Conservation (phyloP, 2,888 invertebrate genomes). For the Craniophora ligustri region DNA sequence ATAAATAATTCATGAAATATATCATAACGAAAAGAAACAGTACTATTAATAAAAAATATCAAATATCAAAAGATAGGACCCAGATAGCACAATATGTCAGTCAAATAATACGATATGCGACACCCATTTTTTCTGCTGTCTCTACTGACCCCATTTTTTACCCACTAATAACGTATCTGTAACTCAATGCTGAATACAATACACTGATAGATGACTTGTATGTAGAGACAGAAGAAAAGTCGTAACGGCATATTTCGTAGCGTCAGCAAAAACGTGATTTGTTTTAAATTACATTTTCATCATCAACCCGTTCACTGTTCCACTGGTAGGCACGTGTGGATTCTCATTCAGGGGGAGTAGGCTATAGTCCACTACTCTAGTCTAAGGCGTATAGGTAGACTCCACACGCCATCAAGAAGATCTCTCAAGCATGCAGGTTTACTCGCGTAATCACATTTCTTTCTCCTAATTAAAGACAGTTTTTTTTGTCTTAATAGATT, state of each 20-base stretch:
- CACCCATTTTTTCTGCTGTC: slow-evolving; percentile 19
- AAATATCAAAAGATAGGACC: slow-evolving; percentile 13
- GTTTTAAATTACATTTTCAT: neutral
- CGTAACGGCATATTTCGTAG: neutral
- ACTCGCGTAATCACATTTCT: no score
- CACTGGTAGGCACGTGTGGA: no score
- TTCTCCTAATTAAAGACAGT: no score
- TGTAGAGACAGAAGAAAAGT: neutral
- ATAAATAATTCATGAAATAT: no score
- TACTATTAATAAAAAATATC: slow-evolving; percentile 12
- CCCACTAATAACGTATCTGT: slow-evolving; percentile 26
- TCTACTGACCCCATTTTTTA: slow-evolving; percentile 26
- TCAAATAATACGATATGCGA: slow-evolving; percentile 21
- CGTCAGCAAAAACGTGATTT: neutral
- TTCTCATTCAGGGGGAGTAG: no score
- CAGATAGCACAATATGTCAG: slow-evolving; percentile 3
- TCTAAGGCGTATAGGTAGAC: no score
- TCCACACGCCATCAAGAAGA: no score
- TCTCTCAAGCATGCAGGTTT: no score
- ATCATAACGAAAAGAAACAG: neutral
- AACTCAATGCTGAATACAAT: slow-evolving; percentile 22
- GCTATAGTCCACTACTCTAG: no score
- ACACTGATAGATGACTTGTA: slow-evolving; percentile 7
- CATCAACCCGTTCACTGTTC: no score
- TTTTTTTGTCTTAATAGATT: no score